Base-by-base conservation (phyloP, 1,140 invertebrate genomes). In the Mactra quadrangularis region DNA sequence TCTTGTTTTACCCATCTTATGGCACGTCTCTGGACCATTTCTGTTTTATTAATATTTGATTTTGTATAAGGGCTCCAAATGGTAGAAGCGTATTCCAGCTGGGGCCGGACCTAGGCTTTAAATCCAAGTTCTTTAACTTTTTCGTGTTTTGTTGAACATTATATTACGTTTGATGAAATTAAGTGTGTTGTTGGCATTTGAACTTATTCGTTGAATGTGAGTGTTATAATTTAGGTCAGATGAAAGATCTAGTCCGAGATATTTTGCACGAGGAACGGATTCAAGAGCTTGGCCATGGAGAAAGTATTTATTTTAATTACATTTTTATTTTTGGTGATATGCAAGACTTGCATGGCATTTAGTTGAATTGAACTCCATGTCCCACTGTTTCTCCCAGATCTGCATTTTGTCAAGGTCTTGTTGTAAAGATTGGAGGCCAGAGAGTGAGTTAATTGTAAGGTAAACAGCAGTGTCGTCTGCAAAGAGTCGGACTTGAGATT, bases 351-450 rank as follows among this genome's bases (percentile, higher is more conserved):
- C n/a, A n/a, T n/a, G n/a, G 45, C 52, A 71, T 41, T 74, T 82
- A n/a, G 66, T 47, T 2, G 52, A 29, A 75, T 76, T 83, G 57
- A 83, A 83, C 45, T 60, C 68, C 50, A 83, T 64, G n/a, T 68
- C 50, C 71, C 81, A 76, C 6, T 83, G 45, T 29, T 53, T 55
- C 29, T 35, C 55, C 81, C 68, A 62, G 2, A 35, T 52, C 27
- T 70, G 19, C 52, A 55, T 22, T 11, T n/a, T 4, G 19, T n/a
- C n/a, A 4, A 55, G n/a, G 52, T 55, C 52, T 7, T 55, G 4
- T n/a, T 55, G 52, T 6, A 55, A 27, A 55, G 52, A 7, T n/a
- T 55, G 19, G n/a, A 7, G 7, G 25, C 7, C 25, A 55, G 19
- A n/a, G n/a, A 22, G 4, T 55, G 19, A 22, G 25, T 55, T 55